These are phyloP conservation scores for Pantelozetes paolii DNA, from an alignment of 2,888 invertebrate genomes.

Conservation along the genomic window DNA sequence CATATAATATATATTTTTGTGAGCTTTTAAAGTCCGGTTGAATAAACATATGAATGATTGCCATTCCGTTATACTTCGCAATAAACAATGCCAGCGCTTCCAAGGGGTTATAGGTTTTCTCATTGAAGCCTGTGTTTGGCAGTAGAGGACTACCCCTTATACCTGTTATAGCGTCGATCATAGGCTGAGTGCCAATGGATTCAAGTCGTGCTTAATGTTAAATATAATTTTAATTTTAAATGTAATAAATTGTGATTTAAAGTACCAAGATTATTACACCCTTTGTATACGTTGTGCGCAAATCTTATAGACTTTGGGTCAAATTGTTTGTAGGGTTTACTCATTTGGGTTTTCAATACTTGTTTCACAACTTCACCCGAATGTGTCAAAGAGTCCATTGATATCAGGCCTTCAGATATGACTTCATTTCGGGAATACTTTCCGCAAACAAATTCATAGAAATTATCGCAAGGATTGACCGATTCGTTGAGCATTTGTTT, in stretches of 20 bases:
- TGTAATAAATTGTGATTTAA: not conserved
- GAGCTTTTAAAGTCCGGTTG: not conserved
- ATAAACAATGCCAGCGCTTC: not conserved
- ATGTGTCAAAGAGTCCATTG: not conserved
- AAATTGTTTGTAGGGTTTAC: not conserved
- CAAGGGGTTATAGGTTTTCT: not conserved
- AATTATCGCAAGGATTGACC: slow-evolving; percentile 1
- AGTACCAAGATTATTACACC: not conserved
- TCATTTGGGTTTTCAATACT: not conserved
- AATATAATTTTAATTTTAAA: not conserved
- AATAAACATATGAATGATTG: not conserved
- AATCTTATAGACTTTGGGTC: not conserved
- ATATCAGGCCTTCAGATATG: not conserved
- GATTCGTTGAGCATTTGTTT: not conserved
- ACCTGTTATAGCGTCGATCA: not conserved
- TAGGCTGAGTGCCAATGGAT: not conserved
- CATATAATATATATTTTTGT: not conserved
- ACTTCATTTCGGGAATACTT: not conserved
- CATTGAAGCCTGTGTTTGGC: not conserved
- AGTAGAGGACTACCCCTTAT: not conserved
- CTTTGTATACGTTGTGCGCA: not conserved
- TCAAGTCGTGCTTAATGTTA: not conserved
- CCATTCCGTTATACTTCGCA: not conserved
- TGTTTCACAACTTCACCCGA: not conserved
- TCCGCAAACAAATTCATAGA: slow-evolving; percentile 12